These are phyloP conservation scores for Choloepus didactylus DNA, from an alignment of 2,797 vertebrate species.

Conservation along the genomic window DNA sequence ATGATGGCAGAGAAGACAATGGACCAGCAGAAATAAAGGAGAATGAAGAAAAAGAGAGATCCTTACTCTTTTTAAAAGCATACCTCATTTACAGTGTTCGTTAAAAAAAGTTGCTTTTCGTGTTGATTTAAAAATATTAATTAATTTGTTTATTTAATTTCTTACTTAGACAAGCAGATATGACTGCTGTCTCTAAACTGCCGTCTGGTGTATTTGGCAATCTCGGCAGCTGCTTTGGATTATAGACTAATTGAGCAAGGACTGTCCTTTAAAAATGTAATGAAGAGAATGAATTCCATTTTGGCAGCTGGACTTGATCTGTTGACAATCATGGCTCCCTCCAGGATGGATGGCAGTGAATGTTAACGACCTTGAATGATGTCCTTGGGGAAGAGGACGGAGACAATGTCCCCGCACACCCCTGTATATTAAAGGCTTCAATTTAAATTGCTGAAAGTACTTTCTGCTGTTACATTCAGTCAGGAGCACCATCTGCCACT, in stretches of 20 bases:
- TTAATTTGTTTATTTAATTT: constrained; percentile 29
- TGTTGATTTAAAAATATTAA: constrained; percentile 25
- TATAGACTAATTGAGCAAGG: not conserved
- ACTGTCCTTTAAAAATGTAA: constrained; percentile 16
- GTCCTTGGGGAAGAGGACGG: not conserved
- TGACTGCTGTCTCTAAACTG: not conserved
- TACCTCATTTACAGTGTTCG: not conserved
- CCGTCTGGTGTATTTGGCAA: not conserved
- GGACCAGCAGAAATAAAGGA: constrained; percentile 25
- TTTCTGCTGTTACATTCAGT: constrained; percentile 40
- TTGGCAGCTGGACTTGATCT: constrained; percentile 12
- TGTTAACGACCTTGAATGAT: not conserved
- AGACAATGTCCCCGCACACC: not conserved
- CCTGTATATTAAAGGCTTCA: not conserved
- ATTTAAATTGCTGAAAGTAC: not conserved
- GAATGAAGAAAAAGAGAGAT: not conserved
- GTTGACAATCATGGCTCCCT: not conserved
- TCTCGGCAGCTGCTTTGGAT: constrained; percentile 41
- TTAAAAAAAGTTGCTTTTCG: not conserved
- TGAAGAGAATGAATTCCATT: not conserved
- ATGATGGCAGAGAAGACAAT: constrained; percentile 46
- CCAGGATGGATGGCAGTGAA: not conserved
- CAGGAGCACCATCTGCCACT: constrained; percentile 71
- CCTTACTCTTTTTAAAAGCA: not conserved
- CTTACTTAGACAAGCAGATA: not conserved